Evolutionary conservation across 2,113 vertebrate genomes (phyloP).

Genomic region (Ceratotherium simum): DNA sequence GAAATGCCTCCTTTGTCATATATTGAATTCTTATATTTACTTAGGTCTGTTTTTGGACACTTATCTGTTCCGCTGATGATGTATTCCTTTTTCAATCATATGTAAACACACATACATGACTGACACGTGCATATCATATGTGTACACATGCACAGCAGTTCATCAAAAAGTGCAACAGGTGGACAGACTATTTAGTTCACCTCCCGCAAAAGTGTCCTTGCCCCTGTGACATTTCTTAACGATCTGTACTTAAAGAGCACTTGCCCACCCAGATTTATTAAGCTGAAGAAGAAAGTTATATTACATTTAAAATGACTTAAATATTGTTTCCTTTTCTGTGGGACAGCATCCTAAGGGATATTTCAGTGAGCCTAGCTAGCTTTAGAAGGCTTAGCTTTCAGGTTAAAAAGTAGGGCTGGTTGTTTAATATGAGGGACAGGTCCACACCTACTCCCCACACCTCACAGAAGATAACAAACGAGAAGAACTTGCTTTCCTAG

Average conservation of each 20-base stretch:
- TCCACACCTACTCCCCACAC: neutral
- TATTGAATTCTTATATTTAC: neutral
- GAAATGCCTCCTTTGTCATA: neutral
- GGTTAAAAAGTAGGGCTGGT: neutral
- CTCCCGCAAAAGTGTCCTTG: conserved; percentile 55
- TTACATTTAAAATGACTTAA: neutral
- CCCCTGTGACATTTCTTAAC: conserved; percentile 23
- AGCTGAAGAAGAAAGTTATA: conserved; percentile 1
- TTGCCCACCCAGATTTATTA: neutral
- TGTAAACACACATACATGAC: neutral
- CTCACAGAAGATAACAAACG: neutral
- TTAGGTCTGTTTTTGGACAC: neutral
- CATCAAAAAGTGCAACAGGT: neutral
- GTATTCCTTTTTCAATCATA: neutral
- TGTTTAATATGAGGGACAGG: neutral
- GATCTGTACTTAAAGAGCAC: neutral
- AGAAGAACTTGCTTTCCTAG: neutral
- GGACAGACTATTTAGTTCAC: neutral
- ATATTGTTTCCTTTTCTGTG: neutral
- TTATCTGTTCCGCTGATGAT: neutral
- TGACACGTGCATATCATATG: rapidly evolving
- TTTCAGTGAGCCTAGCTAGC: neutral
- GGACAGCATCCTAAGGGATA: neutral
- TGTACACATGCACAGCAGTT: neutral
- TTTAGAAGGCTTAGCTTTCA: neutral